Base-by-base conservation (phyloP, 1,140 invertebrate genomes). In the Sinella curviseta region DNA sequence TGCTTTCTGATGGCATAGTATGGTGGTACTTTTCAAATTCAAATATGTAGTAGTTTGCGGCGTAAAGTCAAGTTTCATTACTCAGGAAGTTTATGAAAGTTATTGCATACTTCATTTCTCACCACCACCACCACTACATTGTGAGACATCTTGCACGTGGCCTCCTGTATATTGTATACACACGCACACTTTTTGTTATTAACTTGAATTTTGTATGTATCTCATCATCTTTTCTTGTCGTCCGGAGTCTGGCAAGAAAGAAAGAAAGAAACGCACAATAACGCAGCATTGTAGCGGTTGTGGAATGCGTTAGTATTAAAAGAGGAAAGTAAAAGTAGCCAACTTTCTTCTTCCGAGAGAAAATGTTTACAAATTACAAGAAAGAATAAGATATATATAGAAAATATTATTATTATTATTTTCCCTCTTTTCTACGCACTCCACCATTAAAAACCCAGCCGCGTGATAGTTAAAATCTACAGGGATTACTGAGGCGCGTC, bases 31-130 rank as follows among this genome's bases (percentile, higher is more conserved):
- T 60, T 60, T 26, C 12, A 26, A 60, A 60, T 26, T 60, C 57
- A 60, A 60, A 60, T 60, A 26, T 60, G 24, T n/a, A 12, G 3
- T 14, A 60, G 24, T 26, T 16, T 60, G 57, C 24, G 57, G 57
- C 57, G 24, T 12, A 60, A 60, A 60, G 57, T 60, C 57, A 60
- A 60, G 57, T 60, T 60, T 60, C 57, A 60, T 60, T 60, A 60
- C 57, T 60, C 57, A n/a, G 24, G 57, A 60, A 60, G 57, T 60
- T 60, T 60, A 60, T 60, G 57, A 60, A 60, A 60, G 57, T 60
- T 60, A 60, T 60, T 60, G 57, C 57, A 60, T 60, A 60, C 57
- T 60, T 60, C 57, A 60, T 60, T 48, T 60, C 57, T 12, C 57
- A 60, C 57, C 24, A 60, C 12, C 12, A 60, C 8, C 57, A 17